Evolutionary conservation across 2,888 invertebrate genomes (phyloP).

Genomic region (Trachelus troglodyta): DNA sequence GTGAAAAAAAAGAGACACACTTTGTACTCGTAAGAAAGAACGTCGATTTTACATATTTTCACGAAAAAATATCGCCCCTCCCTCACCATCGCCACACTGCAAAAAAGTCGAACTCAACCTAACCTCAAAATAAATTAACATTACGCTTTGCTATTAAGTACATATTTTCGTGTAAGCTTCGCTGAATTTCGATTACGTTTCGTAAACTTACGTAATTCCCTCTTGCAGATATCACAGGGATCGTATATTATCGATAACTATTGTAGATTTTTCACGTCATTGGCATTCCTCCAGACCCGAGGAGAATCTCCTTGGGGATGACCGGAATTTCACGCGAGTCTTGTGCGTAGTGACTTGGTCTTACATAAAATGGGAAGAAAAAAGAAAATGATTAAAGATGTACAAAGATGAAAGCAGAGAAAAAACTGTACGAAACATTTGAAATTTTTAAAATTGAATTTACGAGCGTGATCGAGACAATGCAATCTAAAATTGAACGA

Average conservation of each 20-base stretch:
- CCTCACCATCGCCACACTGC: accelerated
- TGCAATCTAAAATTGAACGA: neutral
- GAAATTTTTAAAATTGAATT: neutral
- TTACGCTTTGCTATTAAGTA: conserved; percentile 24
- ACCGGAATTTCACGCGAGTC: neutral
- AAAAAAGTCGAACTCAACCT: neutral
- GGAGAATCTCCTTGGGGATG: neutral
- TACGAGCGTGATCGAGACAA: too few relatives aligned
- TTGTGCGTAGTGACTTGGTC: neutral
- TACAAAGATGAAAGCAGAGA: neutral
- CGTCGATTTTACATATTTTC: too few relatives aligned
- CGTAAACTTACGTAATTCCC: neutral
- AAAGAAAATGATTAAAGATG: neutral
- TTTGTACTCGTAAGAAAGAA: too few relatives aligned
- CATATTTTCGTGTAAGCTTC: conserved; percentile 24
- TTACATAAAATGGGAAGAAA: neutral
- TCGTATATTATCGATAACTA: conserved; percentile 31
- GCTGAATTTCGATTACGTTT: neutral
- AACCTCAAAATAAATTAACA: conserved; percentile 29
- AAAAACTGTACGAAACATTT: neutral
- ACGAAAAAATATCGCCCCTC: too few relatives aligned
- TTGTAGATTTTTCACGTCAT: conserved; percentile 31
- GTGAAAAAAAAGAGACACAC: neutral
- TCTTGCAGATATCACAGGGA: neutral
- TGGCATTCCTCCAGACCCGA: conserved; percentile 37